Conservation (phyloP, 2,797 vertebrate genomes). For the Melanogrammus aeglefinus region DNA sequence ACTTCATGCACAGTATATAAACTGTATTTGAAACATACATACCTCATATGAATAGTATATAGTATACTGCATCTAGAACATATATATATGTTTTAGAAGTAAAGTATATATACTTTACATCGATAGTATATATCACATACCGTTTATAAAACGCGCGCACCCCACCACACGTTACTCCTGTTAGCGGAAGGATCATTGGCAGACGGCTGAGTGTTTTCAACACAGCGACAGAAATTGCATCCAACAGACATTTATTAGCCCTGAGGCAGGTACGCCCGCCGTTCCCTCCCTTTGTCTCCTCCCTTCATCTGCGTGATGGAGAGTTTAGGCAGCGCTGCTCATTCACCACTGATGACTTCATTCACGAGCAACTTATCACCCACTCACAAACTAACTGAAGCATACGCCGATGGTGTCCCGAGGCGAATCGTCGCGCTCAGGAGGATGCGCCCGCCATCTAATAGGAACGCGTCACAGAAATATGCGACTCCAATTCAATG, state of each 20-base stretch:
- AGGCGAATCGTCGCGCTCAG: constrained; percentile 64
- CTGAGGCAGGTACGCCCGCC: constrained; percentile 71
- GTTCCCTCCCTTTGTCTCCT: constrained; percentile 64
- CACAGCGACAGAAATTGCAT: constrained; percentile 53
- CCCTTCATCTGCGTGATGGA: constrained; percentile 77
- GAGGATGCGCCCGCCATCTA: constrained; percentile 12
- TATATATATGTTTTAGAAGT: too few species aligned
- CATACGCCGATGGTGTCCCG: constrained; percentile 58
- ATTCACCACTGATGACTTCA: constrained; percentile 75
- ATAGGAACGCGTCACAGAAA: neutral
- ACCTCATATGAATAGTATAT: too few species aligned
- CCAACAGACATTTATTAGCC: constrained; percentile 70
- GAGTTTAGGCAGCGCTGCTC: constrained; percentile 69
- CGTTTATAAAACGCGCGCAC: too few species aligned
- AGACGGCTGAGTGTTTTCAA: neutral
- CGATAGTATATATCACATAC: too few species aligned
- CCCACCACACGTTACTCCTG: too few species aligned
- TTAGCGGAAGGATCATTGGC: too few species aligned
- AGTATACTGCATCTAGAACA: too few species aligned
- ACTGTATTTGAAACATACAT: too few species aligned
- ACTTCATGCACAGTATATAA: too few species aligned
- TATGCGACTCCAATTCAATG: neutral
- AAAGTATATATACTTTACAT: too few species aligned
- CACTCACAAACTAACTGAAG: constrained; percentile 74
- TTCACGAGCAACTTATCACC: constrained; percentile 80